Base-by-base conservation (phyloP, 2,797 vertebrate species). In the Sebastes iracundus region DNA sequence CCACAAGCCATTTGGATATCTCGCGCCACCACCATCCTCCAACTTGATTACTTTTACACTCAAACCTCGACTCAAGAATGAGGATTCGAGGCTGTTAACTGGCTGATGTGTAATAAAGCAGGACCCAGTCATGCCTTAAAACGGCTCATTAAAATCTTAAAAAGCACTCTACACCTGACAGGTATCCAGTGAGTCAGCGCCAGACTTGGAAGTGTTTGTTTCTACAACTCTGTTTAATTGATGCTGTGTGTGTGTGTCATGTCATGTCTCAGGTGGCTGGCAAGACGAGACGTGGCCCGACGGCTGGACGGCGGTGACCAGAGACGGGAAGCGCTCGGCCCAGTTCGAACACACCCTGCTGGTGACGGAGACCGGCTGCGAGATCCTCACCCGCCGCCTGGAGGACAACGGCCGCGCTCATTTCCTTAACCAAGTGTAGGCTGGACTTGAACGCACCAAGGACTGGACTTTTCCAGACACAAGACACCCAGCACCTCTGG, bases 271-370 rank as follows among this genome's bases (percentile, higher is more conserved):
- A 99, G 99, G 99, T 69, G 98, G 98, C 23, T 99, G 99, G 99
- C 99, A 99, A 83, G 98, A 99, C 11, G 99, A 99, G 93, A 99
- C 99, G 1, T 99, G 99, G 99, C 99, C 98, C 0, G 99, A 99
- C 14, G 98, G 98, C 18, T 99, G 99, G 98, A 99, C 99, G 0
- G 99, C 98, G 0, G 98, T 99, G 75, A 99, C 98, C 1, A 94
- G 98, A 87, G 99, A 99, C 0, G 99, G 99, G 22, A 98, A 97
- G 87, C 96, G 98, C n/a, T 99, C 99, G 0, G 98, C 98, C 14
- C 99, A 99, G 94, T 99, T 99, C 25, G 98, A 99, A 87, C 99
- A 99, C 95, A 99, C 98, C 0, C 97, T 99, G 86, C 95, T 99
- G 90, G 97, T 99, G 90, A 99, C 97, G 0, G 99, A 99, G 85